Percentiles rank a stretch among this genome's conserved stretches.
Evolutionary conservation across 1,140 invertebrate genomes (phyloP).

Genomic region (Aethina tumida): DNA sequence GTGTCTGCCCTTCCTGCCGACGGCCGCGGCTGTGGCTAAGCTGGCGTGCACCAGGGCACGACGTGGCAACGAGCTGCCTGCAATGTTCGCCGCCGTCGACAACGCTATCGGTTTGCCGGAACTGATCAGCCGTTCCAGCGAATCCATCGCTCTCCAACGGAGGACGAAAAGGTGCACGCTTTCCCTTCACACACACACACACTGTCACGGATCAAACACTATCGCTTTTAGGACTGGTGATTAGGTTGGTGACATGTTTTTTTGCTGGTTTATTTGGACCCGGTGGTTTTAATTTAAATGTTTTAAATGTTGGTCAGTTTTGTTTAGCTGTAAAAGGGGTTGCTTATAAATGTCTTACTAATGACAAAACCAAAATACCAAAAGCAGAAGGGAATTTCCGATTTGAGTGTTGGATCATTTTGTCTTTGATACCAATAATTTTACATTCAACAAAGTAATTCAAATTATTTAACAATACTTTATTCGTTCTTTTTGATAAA

Average conservation of each 20-base stretch:
- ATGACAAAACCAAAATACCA: too few relatives aligned
- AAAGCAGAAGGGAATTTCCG: too few relatives aligned
- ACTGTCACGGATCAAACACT: not conserved
- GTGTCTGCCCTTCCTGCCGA: slow-evolving; percentile 66
- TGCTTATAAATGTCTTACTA: too few relatives aligned
- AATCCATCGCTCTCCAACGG: slow-evolving; percentile 50
- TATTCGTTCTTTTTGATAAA: too few relatives aligned
- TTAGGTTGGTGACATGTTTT: slow-evolving; percentile 1
- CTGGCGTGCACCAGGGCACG: slow-evolving; percentile 66
- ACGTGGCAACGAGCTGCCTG: slow-evolving; percentile 39
- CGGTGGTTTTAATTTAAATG: too few relatives aligned
- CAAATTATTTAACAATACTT: too few relatives aligned
- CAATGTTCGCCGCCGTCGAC: slow-evolving; percentile 41
- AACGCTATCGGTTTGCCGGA: slow-evolving; percentile 46
- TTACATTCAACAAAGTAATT: too few relatives aligned
- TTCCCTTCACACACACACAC: not conserved
- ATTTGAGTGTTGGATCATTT: too few relatives aligned
- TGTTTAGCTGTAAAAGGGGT: too few relatives aligned
- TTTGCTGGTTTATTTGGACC: slow-evolving; percentile 5
- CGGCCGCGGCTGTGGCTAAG: slow-evolving; percentile 54
- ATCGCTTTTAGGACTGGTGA: not conserved
- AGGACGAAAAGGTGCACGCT: not conserved
- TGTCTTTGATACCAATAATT: too few relatives aligned
- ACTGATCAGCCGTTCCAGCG: slow-evolving; percentile 64
- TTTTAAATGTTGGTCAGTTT: too few relatives aligned